Conservation (phyloP, 64 coral and sea anemone species). For the Exaiptasia diaphana region DNA sequence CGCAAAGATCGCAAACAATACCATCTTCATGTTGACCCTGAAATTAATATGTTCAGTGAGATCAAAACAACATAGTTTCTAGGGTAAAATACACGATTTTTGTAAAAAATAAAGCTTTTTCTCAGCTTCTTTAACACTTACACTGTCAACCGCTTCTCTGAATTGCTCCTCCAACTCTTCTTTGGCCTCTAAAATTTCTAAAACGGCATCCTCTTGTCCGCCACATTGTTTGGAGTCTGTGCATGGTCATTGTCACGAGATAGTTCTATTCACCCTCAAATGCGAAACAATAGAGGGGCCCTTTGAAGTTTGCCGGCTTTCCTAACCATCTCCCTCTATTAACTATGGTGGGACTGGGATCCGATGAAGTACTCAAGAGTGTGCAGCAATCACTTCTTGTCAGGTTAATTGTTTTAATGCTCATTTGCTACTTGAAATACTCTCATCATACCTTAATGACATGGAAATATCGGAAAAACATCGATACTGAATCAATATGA, state of each 20-base stretch:
- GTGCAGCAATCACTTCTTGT: too few species aligned
- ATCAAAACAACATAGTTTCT: neutral
- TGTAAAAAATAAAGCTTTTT: neutral
- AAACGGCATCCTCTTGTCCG: too few species aligned
- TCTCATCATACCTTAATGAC: too few species aligned
- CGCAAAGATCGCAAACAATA: slow-evolving; percentile 16
- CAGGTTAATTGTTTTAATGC: too few species aligned
- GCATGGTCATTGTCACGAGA: slow-evolving; percentile 22
- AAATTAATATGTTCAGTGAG: neutral
- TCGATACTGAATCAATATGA: too few species aligned
- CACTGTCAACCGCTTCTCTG: neutral
- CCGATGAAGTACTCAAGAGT: too few species aligned
- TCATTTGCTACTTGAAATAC: too few species aligned
- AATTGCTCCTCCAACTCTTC: neutral
- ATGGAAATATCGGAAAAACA: too few species aligned
- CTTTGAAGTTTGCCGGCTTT: slow-evolving; percentile 27
- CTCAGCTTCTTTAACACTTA: neutral
- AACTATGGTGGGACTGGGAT: too few species aligned
- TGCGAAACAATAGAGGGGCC: neutral
- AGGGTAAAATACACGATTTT: neutral
- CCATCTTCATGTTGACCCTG: neutral
- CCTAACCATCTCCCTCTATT: slow-evolving; percentile 5
- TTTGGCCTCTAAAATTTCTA: neutral
- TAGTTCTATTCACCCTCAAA: neutral
- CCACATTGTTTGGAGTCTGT: too few species aligned